Base-by-base conservation (phyloP, 2,113 vertebrate genomes). In the Sprattus sprattus region DNA sequence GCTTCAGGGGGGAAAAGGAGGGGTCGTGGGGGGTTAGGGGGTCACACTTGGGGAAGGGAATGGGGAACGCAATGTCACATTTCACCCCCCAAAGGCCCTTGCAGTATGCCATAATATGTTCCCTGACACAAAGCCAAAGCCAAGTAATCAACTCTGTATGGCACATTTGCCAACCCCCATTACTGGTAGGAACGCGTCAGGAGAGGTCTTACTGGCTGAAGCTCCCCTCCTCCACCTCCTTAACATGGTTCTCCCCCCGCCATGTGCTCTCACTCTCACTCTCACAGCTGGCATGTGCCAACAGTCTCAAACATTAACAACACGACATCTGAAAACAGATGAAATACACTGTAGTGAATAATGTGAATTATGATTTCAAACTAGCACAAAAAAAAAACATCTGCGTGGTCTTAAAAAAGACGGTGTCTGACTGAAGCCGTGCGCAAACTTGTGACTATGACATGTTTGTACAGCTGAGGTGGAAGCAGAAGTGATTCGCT, bases 61-160 rank as follows among this genome's bases (percentile, higher is more conserved):
- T 84, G 78, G 82, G 78, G 80, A 91, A 86, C 67, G 67, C 67
- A 75, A 75, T 92, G 93, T 94, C 92, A 91, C 89, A 93, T 88
- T 89, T 91, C 86, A 87, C 81, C 85, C 88, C 39, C 95, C 94
- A 39, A 15, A 75, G 67, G 25, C 13, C 28, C 39, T 39, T 32
- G 67, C 10, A 39, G 28, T 39, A 39, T 15, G 25, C 67, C 28
- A 39, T 75, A 75, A 75, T 75, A 75, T 75, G 67, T 15, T 75
- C 67, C 67, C 67, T 75, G 67, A 75, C 67, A 75, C 67, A 75
- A 75, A 75, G 67, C 67, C 67, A 75, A 75, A 39, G 28, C 67
- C 10, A 75, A 39, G 67, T 75, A 75, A 75, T 75, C 67, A 75
- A 75, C 10, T 75, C 67, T 75, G 67, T 39, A 75, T 75, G 67